Base-by-base conservation (phyloP, 2,113 vertebrate species). In the Elephantulus edwardii region DNA sequence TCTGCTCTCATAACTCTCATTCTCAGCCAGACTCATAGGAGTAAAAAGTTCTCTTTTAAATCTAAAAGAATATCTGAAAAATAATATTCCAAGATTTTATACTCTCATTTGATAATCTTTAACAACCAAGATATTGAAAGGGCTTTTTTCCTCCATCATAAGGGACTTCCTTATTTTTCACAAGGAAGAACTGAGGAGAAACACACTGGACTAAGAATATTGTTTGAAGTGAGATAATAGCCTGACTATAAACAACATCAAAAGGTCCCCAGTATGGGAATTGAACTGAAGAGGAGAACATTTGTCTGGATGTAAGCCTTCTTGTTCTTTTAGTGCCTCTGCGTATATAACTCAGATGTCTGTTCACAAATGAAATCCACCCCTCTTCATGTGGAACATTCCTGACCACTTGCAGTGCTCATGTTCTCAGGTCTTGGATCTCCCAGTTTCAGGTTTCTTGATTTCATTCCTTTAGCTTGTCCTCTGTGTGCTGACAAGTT, bases 221-320 rank as follows among this genome's bases (percentile, higher is more conserved):
- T 77, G 38, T 85, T 93, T 93, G 90, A 90, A 83, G 94, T 44
- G 56, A 96, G 40, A 89, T 56, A 38, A 35, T 22, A 56, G 56
- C 89, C 50, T 91, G 87, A 50, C 50, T 80, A 22, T 48, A 86
- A 90, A 85, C 66, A 86, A 70, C 90, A 90, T 94, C 86, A 93
- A 83, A 94, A 90, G 86, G 35, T 42, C 54, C 89, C 58, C 58
- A 44, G 3, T 4, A 28, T 0, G 44, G 56, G 79, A 86, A 58
- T 0, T 86, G 79, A 85, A 68, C 60, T 48, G 19, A 60, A 54
- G 44, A 81, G 35, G 66, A 33, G 83, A 89, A 35, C 38, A 50
- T 46, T 42, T 70, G 54, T 52, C 70, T 52, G 60, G 68, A 38
- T 24, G 2, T 70, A 89, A 82, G 33, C 75, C 64, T 76, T 35